Evolutionary conservation across 2,797 vertebrate species (phyloP).

Genomic region (Falco rusticolus): DNA sequence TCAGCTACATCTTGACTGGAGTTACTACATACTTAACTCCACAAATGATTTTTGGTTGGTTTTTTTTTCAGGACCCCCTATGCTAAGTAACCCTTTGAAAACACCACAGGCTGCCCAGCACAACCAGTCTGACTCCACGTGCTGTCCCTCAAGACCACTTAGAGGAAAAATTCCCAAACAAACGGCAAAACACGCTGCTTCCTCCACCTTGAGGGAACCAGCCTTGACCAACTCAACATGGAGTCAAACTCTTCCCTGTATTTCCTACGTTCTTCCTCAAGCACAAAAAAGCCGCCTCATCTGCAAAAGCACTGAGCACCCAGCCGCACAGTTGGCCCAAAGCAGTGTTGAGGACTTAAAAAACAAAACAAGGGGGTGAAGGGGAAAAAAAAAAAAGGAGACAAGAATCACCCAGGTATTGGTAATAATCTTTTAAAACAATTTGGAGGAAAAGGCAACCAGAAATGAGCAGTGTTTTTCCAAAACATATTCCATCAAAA

Average conservation of each 20-base stretch:
- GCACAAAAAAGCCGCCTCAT: not conserved
- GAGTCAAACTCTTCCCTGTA: not conserved
- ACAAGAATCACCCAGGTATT: not conserved
- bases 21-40: no score
- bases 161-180: not conserved
- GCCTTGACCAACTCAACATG: not conserved
- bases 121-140: fast-evolving
- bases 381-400: not conserved
- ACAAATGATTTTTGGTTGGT: not conserved
- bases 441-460: not conserved
- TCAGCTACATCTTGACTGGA: not conserved
- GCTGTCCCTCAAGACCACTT: not conserved
- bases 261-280: not conserved
- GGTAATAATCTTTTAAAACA: not conserved
- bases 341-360: no score
- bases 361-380: no score
- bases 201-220: not conserved
- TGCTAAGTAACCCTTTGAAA: not conserved
- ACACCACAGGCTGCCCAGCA: not conserved
- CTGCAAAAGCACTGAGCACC: not conserved
- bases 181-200: not conserved
- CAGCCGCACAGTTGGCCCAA: not conserved
- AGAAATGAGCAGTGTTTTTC: not conserved
- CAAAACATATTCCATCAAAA: not conserved
- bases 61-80: not conserved